phyloP scores from a whole-genome alignment of 2,113 vertebrate species.

The Sylvia atricapilla region DNA sequence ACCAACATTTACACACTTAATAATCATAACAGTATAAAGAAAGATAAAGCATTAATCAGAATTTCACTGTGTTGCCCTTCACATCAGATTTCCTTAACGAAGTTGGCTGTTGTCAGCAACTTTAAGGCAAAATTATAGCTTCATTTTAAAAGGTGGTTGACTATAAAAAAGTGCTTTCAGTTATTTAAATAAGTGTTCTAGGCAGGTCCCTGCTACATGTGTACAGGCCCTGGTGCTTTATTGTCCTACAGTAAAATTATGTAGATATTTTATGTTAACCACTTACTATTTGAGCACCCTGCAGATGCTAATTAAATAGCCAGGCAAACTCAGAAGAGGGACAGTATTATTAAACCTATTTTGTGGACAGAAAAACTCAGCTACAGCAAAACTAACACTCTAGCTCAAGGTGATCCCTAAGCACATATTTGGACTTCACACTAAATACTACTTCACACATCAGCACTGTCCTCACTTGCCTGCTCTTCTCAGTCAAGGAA shows the following conservation, averaged over 20 bases:
- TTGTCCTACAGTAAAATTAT: not conserved
- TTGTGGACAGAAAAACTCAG: not conserved
- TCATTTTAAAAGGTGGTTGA: not conserved
- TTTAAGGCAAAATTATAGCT: not conserved
- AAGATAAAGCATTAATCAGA: not conserved
- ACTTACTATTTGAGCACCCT: not conserved
- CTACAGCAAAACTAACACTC: not conserved
- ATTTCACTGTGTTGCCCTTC: not conserved
- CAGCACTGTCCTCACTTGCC: not conserved
- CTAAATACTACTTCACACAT: not conserved
- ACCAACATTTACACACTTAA: conserved; percentile 9
- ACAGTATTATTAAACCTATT: not conserved
- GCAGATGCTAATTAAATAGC: not conserved
- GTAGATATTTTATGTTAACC: not conserved
- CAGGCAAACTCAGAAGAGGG: not conserved
- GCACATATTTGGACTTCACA: not conserved
- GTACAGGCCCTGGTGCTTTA: not conserved
- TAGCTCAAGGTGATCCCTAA: not conserved
- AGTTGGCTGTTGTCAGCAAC: not conserved
- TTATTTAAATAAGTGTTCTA: not conserved
- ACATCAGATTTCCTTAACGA: not conserved
- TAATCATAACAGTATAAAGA: not conserved
- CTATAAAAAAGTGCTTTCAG: not conserved
- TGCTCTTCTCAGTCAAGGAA: not conserved
- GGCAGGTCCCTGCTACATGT: not conserved